Conservation (phyloP, 2,888 invertebrate genomes). For the Phymatocera aterrima region DNA sequence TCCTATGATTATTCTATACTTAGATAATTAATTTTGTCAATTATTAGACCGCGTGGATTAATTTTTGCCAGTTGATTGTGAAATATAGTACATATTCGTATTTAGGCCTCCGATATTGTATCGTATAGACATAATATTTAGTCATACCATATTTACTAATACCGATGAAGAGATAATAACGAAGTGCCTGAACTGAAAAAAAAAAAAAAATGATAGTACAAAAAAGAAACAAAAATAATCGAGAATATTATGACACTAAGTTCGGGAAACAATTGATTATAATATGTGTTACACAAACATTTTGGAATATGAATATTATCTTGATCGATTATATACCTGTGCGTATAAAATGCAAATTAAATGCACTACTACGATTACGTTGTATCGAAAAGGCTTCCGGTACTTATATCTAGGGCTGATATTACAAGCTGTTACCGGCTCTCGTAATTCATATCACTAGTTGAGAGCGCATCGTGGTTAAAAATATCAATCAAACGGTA, state of each 20-base stretch:
- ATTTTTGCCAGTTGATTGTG: background rate
- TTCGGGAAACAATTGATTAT: background rate
- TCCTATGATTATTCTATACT: background rate
- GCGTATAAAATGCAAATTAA: background rate
- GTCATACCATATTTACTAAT: slow-evolving; percentile 12
- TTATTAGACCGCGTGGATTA: background rate
- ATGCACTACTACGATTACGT: slow-evolving; percentile 34
- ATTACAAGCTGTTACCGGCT: slow-evolving; percentile 3
- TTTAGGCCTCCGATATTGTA: slow-evolving; percentile 1
- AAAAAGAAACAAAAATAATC: too few species aligned
- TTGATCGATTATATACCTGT: background rate
- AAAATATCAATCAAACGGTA: background rate
- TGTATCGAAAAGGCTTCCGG: slow-evolving; percentile 17
- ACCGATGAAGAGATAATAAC: slow-evolving; percentile 5
- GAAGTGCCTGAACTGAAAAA: background rate
- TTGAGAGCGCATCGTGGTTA: background rate
- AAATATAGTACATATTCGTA: slow-evolving; percentile 11
- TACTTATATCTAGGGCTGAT: slow-evolving; percentile 22
- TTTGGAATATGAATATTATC: background rate
- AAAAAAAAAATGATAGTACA: background rate
- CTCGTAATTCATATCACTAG: slow-evolving; percentile 13
- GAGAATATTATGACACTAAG: too few species aligned
- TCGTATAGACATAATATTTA: background rate
- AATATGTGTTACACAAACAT: background rate
- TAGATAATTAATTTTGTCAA: background rate